A percentile compares a stretch with the other conserved stretches of the same genome.
phyloP scores from a whole-genome alignment of 2,113 vertebrate species.

The Corythornis vintsioides region DNA sequence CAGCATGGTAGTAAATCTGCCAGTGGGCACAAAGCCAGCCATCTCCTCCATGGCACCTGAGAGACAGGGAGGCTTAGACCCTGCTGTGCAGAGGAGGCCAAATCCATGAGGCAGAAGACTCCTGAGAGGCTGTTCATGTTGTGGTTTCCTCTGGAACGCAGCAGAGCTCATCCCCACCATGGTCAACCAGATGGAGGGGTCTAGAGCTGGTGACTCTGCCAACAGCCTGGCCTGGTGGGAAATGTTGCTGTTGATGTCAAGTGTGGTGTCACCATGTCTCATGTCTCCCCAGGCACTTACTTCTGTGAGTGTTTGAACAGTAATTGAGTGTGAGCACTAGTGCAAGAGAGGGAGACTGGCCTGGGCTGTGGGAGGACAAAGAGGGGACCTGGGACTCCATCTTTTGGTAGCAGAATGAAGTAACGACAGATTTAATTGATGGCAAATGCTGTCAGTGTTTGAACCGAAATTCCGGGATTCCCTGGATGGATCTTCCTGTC shows the following conservation, averaged over 20 bases:
- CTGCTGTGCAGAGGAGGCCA: background rate
- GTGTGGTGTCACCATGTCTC: background rate
- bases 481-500: background rate
- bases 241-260: background rate
- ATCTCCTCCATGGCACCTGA: background rate
- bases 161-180: background rate
- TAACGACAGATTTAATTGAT: background rate
- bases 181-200: background rate
- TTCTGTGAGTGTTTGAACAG: background rate
- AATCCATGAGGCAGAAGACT: background rate
- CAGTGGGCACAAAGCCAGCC: background rate
- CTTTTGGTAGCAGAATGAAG: background rate
- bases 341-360: background rate
- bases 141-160: accelerated
- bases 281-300: accelerated
- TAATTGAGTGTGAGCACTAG: accelerated
- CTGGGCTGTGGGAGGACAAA: background rate
- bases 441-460: background rate
- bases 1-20: background rate
- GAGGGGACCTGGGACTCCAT: background rate
- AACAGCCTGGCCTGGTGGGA: background rate
- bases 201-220: background rate
- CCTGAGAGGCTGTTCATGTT: accelerated
- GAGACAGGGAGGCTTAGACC: background rate
- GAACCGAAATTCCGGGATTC: background rate